phyloP scores from a whole-genome alignment of 2,113 vertebrate genomes.

The Rattus rattus region DNA sequence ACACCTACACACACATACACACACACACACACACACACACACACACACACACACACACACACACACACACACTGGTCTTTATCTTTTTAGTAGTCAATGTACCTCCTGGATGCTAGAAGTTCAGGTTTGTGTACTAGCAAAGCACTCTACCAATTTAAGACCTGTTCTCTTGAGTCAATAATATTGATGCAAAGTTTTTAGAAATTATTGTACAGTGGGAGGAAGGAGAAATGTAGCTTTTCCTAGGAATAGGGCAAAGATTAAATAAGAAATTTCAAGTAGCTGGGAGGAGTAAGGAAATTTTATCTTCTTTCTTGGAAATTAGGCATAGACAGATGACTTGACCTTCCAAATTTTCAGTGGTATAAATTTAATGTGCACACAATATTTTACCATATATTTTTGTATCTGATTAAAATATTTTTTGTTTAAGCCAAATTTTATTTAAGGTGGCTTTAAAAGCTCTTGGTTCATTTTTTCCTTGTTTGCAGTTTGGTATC shows the following conservation, averaged over 20 bases:
- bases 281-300: neutral
- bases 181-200: conserved; percentile 28
- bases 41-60: too few relatives aligned
- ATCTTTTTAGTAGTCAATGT: neutral
- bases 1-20: too few relatives aligned
- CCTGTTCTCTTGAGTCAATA: neutral
- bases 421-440: neutral
- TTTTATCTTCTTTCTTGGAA: conserved; percentile 48
- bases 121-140: neutral
- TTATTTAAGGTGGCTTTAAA: conserved; percentile 44
- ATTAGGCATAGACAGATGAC: neutral
- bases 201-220: neutral
- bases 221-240: neutral
- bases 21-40: too few relatives aligned
- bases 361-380: conserved; percentile 9
- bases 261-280: conserved; percentile 32
- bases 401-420: neutral
- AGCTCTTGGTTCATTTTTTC: conserved; percentile 22
- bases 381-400: neutral
- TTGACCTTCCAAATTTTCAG: conserved; percentile 14
- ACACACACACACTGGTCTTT: too few relatives aligned
- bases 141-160: neutral
- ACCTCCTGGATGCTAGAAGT: neutral
- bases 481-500: conserved; percentile 48
- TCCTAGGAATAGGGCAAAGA: neutral